Evolutionary conservation across 2,888 invertebrate genomes (phyloP), one percentile per base, ranked within the genome.

Genomic region (Cantharis rustica): DNA sequence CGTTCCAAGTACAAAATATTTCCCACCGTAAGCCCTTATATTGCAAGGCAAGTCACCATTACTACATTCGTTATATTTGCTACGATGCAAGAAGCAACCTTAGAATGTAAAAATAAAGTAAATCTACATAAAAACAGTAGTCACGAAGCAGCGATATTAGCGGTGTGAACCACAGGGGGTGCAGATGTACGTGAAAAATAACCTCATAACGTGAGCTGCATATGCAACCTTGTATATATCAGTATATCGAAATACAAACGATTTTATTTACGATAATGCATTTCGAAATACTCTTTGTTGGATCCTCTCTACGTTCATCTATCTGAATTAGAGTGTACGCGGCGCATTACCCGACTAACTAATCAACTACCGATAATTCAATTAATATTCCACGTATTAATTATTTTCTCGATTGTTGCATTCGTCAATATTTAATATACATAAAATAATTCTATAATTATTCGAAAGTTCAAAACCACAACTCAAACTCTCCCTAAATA

Each of bases 121-220:
- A 78, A 83, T 81, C 80, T 81, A 82, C 82, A 81, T 81, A 81
- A 81, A 81, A 81, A 75, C 76, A 75, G 80, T 72, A 82, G 82
- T 83, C 82, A 83, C 83, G 82, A 77, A 83, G 80, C 79, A 80
- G 72, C 75, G 81, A 81, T 83, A 83, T 81, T 81, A 82, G 81
- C 76, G 79, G 80, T 76, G 79, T 75, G 77, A 80, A 82, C 82
- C 80, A 72, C 80, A 75, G 61, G 81, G 81, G 82, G 81, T 81
- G 81, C 80, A 81, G 81, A 83, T 81, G 81, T 83, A 81, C 82
- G 82, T 82, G 82, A 83, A 82, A 82, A 83, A 82, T 81, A 83
- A 82, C 79, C 80, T 79, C 77, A 79, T 80, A 80, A 82, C 82
- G 81, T 82, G 82, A 64, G 78, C 80, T 80, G 81, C 81, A 82